phyloP scores from a whole-genome alignment of 2,797 vertebrate genomes.

The Triplophysa bombifrons region DNA sequence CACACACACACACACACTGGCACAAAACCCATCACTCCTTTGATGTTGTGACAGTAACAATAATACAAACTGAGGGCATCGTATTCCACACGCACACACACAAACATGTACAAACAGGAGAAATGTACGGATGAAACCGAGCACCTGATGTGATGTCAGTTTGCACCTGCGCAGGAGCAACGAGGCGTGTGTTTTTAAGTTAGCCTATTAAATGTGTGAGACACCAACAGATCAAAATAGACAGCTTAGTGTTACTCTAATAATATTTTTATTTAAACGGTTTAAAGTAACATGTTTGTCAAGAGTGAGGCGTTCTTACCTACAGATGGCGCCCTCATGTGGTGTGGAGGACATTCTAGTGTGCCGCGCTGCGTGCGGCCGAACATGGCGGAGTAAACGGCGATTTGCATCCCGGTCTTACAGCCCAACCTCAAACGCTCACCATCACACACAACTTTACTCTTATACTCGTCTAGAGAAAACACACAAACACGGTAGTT shows the following conservation, averaged over 20 bases:
- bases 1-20: neutral
- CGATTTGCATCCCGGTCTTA: conserved; percentile 87
- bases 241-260: no score
- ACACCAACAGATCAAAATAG: no score
- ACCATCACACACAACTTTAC: conserved; percentile 89
- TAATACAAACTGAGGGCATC: neutral
- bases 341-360: conserved; percentile 85
- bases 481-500: conserved; percentile 34
- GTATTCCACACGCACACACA: conserved; percentile 47
- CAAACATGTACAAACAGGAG: conserved; percentile 34
- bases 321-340: conserved; percentile 76
- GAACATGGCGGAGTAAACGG: conserved; percentile 86
- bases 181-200: neutral
- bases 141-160: conserved; percentile 24
- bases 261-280: no score
- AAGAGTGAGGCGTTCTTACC: conserved; percentile 72
- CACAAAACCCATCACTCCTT: neutral
- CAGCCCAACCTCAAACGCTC: conserved; percentile 88
- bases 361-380: conserved; percentile 83
- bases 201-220: neutral
- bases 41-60: conserved; percentile 17
- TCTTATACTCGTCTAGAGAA: conserved; percentile 87
- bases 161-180: conserved; percentile 12
- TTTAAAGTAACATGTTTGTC: no score
- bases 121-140: conserved; percentile 34